These are phyloP conservation scores for Odontocolon sp. DNA, from an alignment of 2,888 invertebrate genomes.

Conservation along the genomic window DNA sequence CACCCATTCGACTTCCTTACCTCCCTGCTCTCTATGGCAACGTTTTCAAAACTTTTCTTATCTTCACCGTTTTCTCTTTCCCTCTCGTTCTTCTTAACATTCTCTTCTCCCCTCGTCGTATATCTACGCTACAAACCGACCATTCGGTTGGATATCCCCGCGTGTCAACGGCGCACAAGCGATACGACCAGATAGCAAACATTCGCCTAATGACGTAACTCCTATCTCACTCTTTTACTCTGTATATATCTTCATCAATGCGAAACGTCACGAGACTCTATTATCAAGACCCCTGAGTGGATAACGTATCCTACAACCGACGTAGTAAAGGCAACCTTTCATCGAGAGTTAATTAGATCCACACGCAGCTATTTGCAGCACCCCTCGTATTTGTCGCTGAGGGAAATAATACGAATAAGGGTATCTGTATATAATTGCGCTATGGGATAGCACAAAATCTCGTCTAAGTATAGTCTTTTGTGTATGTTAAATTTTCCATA, in stretches of 20 bases:
- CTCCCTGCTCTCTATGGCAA: constrained; percentile 54
- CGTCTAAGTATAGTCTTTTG: too few relatives aligned
- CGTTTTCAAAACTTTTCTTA: constrained; percentile 64
- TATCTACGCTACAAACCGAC: constrained; percentile 28
- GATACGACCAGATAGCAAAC: constrained; percentile 52
- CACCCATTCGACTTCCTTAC: constrained; percentile 18
- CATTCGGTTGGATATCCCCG: constrained; percentile 53
- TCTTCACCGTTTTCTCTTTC: constrained; percentile 42
- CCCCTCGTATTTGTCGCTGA: neutral
- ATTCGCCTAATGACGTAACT: constrained; percentile 55
- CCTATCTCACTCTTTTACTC: neutral
- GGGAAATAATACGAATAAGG: neutral
- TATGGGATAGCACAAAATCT: too few relatives aligned
- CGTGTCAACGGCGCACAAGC: constrained; percentile 47
- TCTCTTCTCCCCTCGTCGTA: constrained; percentile 38
- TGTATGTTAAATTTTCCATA: too few relatives aligned
- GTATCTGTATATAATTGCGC: neutral
- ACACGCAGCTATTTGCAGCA: neutral
- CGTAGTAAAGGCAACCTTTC: neutral
- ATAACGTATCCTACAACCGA: constrained; percentile 15
- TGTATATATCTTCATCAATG: constrained; percentile 47
- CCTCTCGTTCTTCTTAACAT: constrained; percentile 26
- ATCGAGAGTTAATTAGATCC: constrained; percentile 34
- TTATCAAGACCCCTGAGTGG: constrained; percentile 17
- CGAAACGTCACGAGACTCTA: constrained; percentile 31